Conservation (phyloP, 2,797 vertebrate species). For the Gymnopithys bicolor region DNA sequence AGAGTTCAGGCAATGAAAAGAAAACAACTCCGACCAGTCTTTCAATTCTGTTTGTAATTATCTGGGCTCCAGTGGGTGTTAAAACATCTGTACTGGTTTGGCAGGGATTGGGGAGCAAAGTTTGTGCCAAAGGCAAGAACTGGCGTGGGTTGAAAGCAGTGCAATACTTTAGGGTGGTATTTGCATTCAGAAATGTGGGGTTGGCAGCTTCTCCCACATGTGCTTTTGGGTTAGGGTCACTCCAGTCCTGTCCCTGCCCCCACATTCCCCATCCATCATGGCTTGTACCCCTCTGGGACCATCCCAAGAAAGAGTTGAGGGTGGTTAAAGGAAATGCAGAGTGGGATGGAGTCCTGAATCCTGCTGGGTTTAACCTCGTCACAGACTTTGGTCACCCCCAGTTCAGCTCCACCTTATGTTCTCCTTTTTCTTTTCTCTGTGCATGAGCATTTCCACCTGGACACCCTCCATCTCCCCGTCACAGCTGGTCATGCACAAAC, state of each 20-base stretch:
- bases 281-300: accelerated
- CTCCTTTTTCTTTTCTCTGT: background rate
- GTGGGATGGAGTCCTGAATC: background rate
- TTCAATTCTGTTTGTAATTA: conserved; percentile 51
- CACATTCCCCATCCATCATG: accelerated
- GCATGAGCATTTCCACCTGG: background rate
- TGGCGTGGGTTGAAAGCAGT: conserved; percentile 35
- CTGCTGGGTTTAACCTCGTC: background rate
- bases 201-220: background rate
- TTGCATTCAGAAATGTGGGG: background rate
- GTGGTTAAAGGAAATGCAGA: background rate
- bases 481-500: background rate
- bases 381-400: background rate
- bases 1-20: conserved; percentile 38
- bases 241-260: background rate
- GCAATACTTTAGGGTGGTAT: background rate
- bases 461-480: background rate
- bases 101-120: background rate
- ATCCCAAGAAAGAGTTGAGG: background rate
- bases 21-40: background rate
- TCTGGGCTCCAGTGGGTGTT: conserved; percentile 35
- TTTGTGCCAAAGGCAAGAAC: conserved; percentile 31
- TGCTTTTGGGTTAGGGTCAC: background rate
- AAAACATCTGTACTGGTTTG: conserved; percentile 74
- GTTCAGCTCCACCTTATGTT: background rate